Base-by-base conservation (phyloP, 1,140 invertebrate species). In the Halictus rubicundus region DNA sequence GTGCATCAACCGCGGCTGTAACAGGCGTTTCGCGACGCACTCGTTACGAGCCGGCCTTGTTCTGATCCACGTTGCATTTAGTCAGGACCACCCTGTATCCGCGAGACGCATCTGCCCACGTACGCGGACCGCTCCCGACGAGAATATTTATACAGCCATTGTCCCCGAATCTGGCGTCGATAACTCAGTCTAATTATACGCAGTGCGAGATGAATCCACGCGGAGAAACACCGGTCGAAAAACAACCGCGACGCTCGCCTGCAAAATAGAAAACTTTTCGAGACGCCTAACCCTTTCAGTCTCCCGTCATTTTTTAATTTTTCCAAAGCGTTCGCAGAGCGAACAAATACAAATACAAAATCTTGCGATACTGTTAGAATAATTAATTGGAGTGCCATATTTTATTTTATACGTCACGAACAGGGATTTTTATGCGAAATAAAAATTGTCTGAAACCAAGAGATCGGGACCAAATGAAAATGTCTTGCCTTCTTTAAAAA, bases 111-210 rank as follows among this genome's bases (percentile, higher is more conserved):
- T 89, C 89, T 85, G 83, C 81, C 87, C 87, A 88, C 87, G 87
- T 86, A 76, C 65, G 46, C 21, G 83, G 81, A 78, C 85, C 77
- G 82, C 83, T 82, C 80, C 77, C 86, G 81, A 57, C 65, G 37
- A 61, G 78, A 73, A 90, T 91, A 92, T 92, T 92, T 92, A 92
- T 92, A 90, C 81, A 87, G 80, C 90, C 87, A 92, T 92, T 92
- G 91, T 92, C 85, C 87, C 86, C 85, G 81, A 86, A 90, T 88
- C 86, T 87, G 84, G 66, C 81, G 60, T 82, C 88, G 80, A 91
- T 92, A 92, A 92, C 90, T 92, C 90, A 92, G 84, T 77, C 89
- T 91, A 91, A 92, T 92, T 92, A 83, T 81, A 70, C 81, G 71
- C 39, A 68, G 59, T 39, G 27, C 46, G 54, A 77, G 64, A 81